Evolutionary conservation across 2,113 vertebrate genomes (phyloP), one percentile per base, ranked within the genome.

Genomic region (Opisthocomus hoazin): DNA sequence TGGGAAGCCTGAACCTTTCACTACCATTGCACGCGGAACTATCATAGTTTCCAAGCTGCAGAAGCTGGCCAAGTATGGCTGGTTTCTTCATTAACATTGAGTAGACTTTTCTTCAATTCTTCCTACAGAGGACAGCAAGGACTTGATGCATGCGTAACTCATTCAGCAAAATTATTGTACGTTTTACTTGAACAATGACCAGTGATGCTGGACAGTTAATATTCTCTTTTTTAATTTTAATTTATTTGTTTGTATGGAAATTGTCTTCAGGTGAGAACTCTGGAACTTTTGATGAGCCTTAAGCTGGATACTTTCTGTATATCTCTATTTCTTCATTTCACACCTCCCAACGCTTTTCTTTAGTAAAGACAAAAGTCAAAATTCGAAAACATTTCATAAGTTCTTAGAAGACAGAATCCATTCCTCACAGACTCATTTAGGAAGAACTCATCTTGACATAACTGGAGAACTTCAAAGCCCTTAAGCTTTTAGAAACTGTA

Each of bases 391-490:
- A 64, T 94, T 86, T 94, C 22, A 11, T 50, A 64, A 90, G 53
- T 92, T 92, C 74, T 94, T 46, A 46, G 57, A 95, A 70, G 46
- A 86, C 46, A 94, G 11, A 91, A 89, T 79, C 82, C 65, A 34
- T 61, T 84, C 58, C 73, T 85, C 56, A 66, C 58, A 96, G 75
- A 96, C 88, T 89, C 96, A 70, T 68, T 91, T 81, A 80, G 50
- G 53, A 93, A 60, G 74, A 91, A 91, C 92, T 84, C 27, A 48
- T 96, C 70, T 68, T 89, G 41, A 74, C 92, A 54, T 74, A 97
- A 74, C 87, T 87, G 60, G 84, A 95, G 85, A 96, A 93, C 92
- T 97, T 97, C 94, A 96, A 98, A 97, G 94, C 73, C 46, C 27
- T 84, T 87, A 79, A 97, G 74, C 60, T 92, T 92, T 74, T n/a